phyloP scores from a whole-genome alignment of 2,888 invertebrate species.

The Hedya salicella region DNA sequence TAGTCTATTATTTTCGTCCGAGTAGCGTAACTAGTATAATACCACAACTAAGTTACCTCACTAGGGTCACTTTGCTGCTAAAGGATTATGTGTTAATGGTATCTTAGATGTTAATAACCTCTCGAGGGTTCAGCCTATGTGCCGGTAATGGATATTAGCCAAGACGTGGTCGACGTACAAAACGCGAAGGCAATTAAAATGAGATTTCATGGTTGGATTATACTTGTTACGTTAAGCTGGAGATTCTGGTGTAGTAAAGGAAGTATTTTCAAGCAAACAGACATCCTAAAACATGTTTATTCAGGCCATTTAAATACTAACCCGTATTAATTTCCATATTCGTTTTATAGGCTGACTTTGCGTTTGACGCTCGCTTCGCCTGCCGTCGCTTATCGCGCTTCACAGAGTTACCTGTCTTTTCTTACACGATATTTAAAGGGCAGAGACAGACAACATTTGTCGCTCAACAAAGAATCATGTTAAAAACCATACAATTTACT shows the following conservation, averaged over 20 bases:
- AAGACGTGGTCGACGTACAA: constrained; percentile 65
- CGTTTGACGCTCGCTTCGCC: too few species aligned
- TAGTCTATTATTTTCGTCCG: too few species aligned
- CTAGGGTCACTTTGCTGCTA: constrained; percentile 66
- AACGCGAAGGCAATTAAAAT: constrained; percentile 63
- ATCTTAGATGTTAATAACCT: constrained; percentile 74
- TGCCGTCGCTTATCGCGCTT: too few species aligned
- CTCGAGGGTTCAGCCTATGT: constrained; percentile 72
- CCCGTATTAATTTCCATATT: too few species aligned
- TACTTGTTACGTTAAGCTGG: constrained; percentile 49
- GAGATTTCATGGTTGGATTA: constrained; percentile 61
- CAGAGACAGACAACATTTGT: too few species aligned
- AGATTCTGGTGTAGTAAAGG: constrained; percentile 7
- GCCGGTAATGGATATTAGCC: constrained; percentile 72
- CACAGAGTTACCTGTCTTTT: too few species aligned
- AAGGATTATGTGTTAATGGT: constrained; percentile 78
- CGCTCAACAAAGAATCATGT: too few species aligned
- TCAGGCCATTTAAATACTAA: too few species aligned
- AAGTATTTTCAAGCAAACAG: not conserved
- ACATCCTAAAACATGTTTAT: too few species aligned
- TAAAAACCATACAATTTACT: too few species aligned
- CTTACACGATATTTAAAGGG: too few species aligned
- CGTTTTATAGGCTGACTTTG: too few species aligned
- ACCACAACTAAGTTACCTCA: constrained; percentile 2
- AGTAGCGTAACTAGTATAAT: not conserved